Evolutionary conservation across 2,888 invertebrate species (phyloP), one percentile per base, ranked within the genome.

Genomic region (Creontiades dilutus): DNA sequence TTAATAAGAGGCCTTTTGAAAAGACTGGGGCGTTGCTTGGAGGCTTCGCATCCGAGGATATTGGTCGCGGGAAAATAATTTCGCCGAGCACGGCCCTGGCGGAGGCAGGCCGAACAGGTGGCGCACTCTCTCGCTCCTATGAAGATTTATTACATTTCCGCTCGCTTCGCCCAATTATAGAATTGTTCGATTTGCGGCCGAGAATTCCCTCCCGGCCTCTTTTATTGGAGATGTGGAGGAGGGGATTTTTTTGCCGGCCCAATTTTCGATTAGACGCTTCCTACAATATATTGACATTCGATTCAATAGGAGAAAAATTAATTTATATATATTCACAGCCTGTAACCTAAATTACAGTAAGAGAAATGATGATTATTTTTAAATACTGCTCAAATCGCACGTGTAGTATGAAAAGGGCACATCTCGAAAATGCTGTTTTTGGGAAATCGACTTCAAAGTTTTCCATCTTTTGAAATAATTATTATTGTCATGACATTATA

Each of bases 71-170:
- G 68, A 68, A n/a, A 68, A 68, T 68, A 68, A 68, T 68, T 68
- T 68, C 23, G 23, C 68, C 68, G n/a, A 23, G 23, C 68, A 14
- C 9, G 78, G 47, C 78, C n/a, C 16, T 47, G 47, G 37, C 37
- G 78, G 14, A 80, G 78, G 78, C 46, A 46, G 76, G 16, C 14
- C 14, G 19, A 80, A 47, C 82, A 82, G 82, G 82, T 82, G 82
- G 61, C 61, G 28, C 57, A n/a, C 82, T 52, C 82, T 52, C 78
- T 84, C 23, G 28, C 12, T 57, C 57, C 37, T 61, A 61, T 85
- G 61, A 85, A 85, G 85, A 85, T 57, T 85, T 85, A 85, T 85
- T 61, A 85, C 57, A n/a, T 61, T 37, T 46, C 61, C 37, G 55
- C 47, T 82, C 82, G 27, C 52, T 52, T 19, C 85, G 57, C 14